Base-by-base conservation (phyloP, 2,113 vertebrate species). In the Paedocypris sp. region DNA sequence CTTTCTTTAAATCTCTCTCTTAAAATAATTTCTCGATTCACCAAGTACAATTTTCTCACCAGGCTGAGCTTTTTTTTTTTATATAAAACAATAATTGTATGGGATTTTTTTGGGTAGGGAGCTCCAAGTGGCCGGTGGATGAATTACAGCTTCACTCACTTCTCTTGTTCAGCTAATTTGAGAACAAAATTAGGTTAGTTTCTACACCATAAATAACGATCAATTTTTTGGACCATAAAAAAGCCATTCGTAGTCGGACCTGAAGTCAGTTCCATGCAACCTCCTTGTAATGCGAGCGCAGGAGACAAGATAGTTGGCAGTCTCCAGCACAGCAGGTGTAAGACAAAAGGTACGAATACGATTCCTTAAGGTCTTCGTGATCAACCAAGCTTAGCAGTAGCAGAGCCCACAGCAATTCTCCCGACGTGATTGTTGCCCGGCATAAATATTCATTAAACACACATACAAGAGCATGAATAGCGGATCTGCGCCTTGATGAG, bases 361-460 rank as follows among this genome's bases (percentile, higher is more conserved):
- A 49, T 13, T 43, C 35, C 31, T 61, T 39, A 10, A 18, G 39
- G 48, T 69, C 70, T 47, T 50, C 33, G 46, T 29, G 38, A 46
- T 19, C 52, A 49, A 59, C 2, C 23, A 20, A 39, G 49, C 65
- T 63, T 38, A 51, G 15, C 48, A 52, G 39, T 61, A 53, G 42
- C 8, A 57, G n/a, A 46, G 66, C 70, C 66, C 64, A 67, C 35
- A 61, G 68, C 53, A 15, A 47, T 70, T 69, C 72, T 52, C 71
- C 18, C 23, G 53, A 73, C 51, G 65, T 39, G 58, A 64, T 70
- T 76, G 71, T 73, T 69, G 66, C 43, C 43, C 32, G 28, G 25
- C 72, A 79, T 80, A 77, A 73, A 77, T 82, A 82, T 79, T 77
- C 72, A 76, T 74, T 4, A 67, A 36, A 41, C 15, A 64, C 52